Evolutionary conservation across 2,113 vertebrate genomes (phyloP).

Genomic region (Hystrix cristata): DNA sequence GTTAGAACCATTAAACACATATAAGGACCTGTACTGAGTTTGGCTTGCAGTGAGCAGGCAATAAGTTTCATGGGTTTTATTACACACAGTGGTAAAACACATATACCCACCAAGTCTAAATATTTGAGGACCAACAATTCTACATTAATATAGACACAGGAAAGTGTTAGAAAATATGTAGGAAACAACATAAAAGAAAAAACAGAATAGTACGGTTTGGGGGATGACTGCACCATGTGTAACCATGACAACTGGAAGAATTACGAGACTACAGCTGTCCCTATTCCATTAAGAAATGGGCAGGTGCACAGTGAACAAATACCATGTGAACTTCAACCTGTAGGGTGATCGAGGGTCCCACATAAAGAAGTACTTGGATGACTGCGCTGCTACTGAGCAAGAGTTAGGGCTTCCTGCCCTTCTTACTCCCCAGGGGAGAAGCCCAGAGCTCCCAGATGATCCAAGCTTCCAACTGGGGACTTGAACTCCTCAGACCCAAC

Average conservation of each 20-base stretch:
- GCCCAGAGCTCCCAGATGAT: not conserved
- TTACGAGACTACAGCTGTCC: not conserved
- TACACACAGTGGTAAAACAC: not conserved
- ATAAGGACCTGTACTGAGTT: not conserved
- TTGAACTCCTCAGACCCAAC: not conserved
- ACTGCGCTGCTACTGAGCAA: too few relatives aligned
- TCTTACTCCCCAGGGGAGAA: not conserved
- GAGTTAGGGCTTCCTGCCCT: not conserved
- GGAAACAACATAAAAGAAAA: not conserved
- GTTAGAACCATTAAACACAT: not conserved
- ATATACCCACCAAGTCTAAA: not conserved
- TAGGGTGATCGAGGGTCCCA: not conserved
- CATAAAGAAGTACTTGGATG: not conserved
- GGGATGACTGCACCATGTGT: not conserved
- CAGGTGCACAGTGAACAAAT: not conserved
- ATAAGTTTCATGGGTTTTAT: not conserved
- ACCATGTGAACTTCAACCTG: not conserved
- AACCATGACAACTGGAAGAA: not conserved
- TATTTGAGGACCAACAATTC: not conserved
- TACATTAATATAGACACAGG: not conserved
- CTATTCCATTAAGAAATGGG: not conserved
- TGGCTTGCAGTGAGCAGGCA: not conserved
- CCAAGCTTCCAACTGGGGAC: not conserved
- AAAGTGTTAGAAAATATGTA: not conserved
- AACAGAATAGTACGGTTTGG: too few relatives aligned